Conservation (phyloP, 2,888 invertebrate genomes). For the Nowickia ferox region DNA sequence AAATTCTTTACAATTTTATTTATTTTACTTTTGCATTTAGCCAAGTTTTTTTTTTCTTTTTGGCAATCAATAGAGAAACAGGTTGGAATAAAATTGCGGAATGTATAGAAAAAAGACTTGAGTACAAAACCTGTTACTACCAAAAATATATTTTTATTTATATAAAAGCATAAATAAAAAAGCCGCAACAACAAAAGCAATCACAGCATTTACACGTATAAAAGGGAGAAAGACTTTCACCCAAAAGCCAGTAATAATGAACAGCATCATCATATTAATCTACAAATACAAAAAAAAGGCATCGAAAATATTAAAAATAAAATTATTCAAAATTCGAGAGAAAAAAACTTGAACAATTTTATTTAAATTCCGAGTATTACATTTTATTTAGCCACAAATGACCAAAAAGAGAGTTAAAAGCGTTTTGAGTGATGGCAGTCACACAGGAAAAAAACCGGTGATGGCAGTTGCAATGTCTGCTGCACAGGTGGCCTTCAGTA, state of each 20-base stretch:
- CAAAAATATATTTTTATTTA: conserved; percentile 40
- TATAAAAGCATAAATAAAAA: conserved; percentile 21
- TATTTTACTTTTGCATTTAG: neutral
- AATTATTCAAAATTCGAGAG: conserved; percentile 21
- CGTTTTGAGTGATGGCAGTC: neutral
- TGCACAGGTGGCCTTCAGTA: conserved; percentile 58
- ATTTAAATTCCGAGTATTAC: conserved; percentile 51
- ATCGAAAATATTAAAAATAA: neutral
- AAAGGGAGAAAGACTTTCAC: conserved; percentile 68
- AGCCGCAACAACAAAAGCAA: conserved; percentile 27
- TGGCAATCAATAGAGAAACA: conserved; percentile 24
- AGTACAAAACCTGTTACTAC: conserved; percentile 46
- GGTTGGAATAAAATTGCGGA: conserved; percentile 29
- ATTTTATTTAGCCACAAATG: conserved; percentile 10
- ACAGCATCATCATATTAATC: conserved; percentile 12
- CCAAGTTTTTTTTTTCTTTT: conserved; percentile 13
- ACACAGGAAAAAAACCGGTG: conserved; percentile 9
- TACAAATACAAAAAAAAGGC: neutral
- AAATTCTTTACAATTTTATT: conserved; percentile 17
- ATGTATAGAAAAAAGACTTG: conserved; percentile 11
- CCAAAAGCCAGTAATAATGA: conserved; percentile 24
- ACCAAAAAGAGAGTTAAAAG: conserved; percentile 27
- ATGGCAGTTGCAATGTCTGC: conserved; percentile 16
- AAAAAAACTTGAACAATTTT: conserved; percentile 26
- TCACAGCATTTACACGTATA: conserved; percentile 3